These are phyloP conservation scores for Lysandra bellargus DNA, from an alignment of 2,888 invertebrate genomes.

Conservation along the genomic window DNA sequence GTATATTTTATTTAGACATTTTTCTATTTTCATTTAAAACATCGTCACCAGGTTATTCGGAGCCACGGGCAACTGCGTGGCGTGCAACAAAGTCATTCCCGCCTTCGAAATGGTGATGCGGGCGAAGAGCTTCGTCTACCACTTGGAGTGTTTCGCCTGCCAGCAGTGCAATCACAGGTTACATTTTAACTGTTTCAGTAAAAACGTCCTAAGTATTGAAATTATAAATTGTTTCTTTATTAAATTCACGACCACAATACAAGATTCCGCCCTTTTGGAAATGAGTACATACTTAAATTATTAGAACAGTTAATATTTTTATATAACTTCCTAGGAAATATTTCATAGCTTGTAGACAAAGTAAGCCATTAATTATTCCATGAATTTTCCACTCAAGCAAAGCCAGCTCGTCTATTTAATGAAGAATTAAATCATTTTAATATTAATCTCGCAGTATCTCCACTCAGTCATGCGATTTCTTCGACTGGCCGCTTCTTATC, in stretches of 20 bases:
- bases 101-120: conserved; percentile 98
- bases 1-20: not conserved
- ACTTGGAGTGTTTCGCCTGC: conserved; percentile 96
- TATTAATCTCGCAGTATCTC: conserved; percentile 17
- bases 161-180: conserved; percentile 97
- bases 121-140: conserved; percentile 94
- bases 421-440: not conserved
- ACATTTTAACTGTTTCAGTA: conserved; percentile 36
- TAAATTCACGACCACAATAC: not conserved
- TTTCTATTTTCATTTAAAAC: not conserved
- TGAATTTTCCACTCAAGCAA: conserved; percentile 4
- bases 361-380: not conserved
- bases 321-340: not conserved
- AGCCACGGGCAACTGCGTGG: conserved; percentile 93
- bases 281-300: too few relatives aligned
- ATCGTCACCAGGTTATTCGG: conserved; percentile 88
- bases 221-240: not conserved
- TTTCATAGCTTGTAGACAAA: not conserved
- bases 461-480: conserved; percentile 21
- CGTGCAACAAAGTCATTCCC: conserved; percentile 95
- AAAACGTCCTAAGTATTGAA: not conserved
- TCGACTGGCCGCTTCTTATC: conserved; percentile 24
- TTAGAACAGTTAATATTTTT: too few relatives aligned
- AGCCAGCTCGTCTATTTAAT: not conserved
- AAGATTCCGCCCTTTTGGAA: not conserved